Base-by-base conservation (phyloP, 2,888 invertebrate species). In the Drosophila subquinaria region DNA sequence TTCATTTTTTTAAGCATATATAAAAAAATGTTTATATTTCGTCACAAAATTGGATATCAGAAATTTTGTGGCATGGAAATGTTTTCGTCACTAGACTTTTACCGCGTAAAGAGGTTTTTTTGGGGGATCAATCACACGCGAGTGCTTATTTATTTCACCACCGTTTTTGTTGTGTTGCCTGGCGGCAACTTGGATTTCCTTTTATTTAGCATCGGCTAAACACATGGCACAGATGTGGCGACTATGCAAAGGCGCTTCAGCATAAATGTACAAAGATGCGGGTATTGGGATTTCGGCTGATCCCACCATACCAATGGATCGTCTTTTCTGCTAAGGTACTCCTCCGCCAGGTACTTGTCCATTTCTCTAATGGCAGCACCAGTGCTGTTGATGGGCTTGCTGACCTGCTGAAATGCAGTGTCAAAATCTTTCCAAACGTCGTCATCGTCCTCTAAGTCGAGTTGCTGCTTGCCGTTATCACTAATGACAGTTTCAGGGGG, bases 211-310 rank as follows among this genome's bases (percentile, higher is more conserved):
- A n/a, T n/a, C n/a, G n/a, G n/a, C n/a, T n/a, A n/a, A n/a, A n/a
- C n/a, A n/a, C n/a, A n/a, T n/a, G n/a, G n/a, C 45, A 66, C 59
- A 15, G 52, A 66, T 52, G 65, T 59, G 23, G 59, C 59, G 3
- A 42, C 15, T 42, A 60, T 33, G 35, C 40, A 60, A 47, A 60
- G 60, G n/a, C 64, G 64, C 30, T 50, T 56, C 0, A 63, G 38
- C 53, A 47, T 40, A 4, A 23, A 55, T n/a, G 15, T 13, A n/a
- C 48, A 43, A 13, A 53, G 20, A 4, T 15, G 53, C 17, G 57
- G 35, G 38, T 59, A 65, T 23, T 45, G 23, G 5, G 5, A 23
- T 3, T 23, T 23, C 1, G 3, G 23, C 2, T 23, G 23, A 23
- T 23, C 23, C 23, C 23, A 23, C 23, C 23, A 23, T 23, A 23